A percentile compares a stretch with the other conserved stretches of the same genome.
Evolutionary conservation across 2,888 invertebrate genomes (phyloP).

Genomic region (Caenorhabditis becei): DNA sequence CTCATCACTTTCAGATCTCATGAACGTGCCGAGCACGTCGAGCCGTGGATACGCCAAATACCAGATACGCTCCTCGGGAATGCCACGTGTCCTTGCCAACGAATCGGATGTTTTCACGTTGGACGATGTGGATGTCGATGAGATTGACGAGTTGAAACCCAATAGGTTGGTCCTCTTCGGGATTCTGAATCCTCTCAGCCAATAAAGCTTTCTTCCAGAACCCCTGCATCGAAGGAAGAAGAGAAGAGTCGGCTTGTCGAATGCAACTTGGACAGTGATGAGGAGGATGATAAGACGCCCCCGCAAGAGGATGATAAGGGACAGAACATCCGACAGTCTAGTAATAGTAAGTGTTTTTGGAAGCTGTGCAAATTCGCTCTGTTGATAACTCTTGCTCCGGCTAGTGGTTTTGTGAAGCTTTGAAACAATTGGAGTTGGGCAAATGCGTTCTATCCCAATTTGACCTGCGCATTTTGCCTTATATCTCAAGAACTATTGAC

Average conservation of each 20-base stretch:
- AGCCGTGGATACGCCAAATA: constrained; percentile 66
- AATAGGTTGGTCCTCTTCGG: constrained; percentile 28
- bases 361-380: no score
- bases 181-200: no score
- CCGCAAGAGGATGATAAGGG: constrained; percentile 49
- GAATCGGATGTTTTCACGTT: constrained; percentile 72
- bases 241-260: constrained; percentile 72
- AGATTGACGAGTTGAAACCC: constrained; percentile 50
- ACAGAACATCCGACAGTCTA: constrained; percentile 53
- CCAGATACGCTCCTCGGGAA: constrained; percentile 63
- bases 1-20: constrained; percentile 10
- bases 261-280: constrained; percentile 72
- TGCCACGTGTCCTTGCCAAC: constrained; percentile 65
- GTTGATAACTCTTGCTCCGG: no score
- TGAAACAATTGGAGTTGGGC: no score
- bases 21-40: constrained; percentile 58
- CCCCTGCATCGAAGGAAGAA: constrained; percentile 29
- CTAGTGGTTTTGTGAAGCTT: no score
- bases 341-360: constrained; percentile 31
- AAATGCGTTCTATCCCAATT: no score
- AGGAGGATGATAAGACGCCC: constrained; percentile 65
- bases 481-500: no score
- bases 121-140: constrained; percentile 67
- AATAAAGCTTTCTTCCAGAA: constrained; percentile 15
- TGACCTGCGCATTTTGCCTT: no score